phyloP scores from a whole-genome alignment of 2,113 vertebrate species.

The Toxotes chatareus region DNA sequence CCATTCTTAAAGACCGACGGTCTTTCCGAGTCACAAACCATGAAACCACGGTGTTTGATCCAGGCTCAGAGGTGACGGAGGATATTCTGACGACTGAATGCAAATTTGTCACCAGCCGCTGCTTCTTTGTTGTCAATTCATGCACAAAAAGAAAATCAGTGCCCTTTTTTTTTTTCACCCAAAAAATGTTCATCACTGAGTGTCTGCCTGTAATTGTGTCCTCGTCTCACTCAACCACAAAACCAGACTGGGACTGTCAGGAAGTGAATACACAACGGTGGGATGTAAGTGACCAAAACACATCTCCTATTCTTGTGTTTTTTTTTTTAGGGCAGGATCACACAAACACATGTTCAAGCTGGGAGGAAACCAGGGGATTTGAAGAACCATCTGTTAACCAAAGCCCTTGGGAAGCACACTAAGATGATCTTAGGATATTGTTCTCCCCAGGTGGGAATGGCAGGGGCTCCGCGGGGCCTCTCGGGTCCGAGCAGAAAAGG shows the following conservation, averaged over 20 bases:
- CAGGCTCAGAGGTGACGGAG: slow-evolving; percentile 7
- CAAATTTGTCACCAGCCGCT: slow-evolving; percentile 13
- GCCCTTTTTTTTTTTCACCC: background rate
- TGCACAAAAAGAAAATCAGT: background rate
- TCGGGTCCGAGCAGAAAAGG: slow-evolving; percentile 44
- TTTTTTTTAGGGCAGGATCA: slow-evolving; percentile 75
- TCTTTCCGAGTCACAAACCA: slow-evolving; percentile 35
- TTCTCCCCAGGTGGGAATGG: slow-evolving; percentile 85
- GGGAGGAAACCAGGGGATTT: slow-evolving; percentile 83
- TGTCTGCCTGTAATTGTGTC: background rate
- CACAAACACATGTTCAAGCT: slow-evolving; percentile 81
- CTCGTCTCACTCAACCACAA: background rate
- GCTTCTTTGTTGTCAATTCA: background rate
- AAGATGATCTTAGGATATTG: slow-evolving; percentile 86
- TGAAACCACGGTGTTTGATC: slow-evolving; percentile 32
- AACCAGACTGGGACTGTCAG: slow-evolving; percentile 1
- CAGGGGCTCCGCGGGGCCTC: slow-evolving; percentile 58
- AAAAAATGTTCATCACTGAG: background rate
- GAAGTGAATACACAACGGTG: background rate
- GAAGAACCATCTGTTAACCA: slow-evolving; percentile 86
- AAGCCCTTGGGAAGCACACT: slow-evolving; percentile 81
- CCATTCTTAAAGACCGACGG: background rate
- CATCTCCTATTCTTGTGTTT: slow-evolving; percentile 51
- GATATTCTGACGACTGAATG: background rate
- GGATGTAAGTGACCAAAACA: slow-evolving; percentile 35